Conservation (phyloP, 1,140 invertebrate genomes). For the Propsilocerus akamusi region DNA sequence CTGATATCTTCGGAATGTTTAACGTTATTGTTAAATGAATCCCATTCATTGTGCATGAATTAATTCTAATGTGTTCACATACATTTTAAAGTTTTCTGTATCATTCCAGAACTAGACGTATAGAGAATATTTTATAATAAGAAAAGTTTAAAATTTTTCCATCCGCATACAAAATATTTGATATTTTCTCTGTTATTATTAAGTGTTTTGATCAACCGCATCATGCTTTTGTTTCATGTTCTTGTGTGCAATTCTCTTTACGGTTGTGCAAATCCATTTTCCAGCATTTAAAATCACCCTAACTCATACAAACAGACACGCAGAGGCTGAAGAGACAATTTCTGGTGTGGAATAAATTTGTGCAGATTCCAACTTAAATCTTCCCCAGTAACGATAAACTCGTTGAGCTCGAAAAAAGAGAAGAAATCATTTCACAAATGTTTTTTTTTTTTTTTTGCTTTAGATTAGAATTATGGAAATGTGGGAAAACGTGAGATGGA, state of each 20-base stretch:
- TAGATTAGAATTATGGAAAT: not conserved
- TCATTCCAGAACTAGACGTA: no score
- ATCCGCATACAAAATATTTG: not conserved
- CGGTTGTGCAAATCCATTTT: not conserved
- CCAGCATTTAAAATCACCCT: not conserved
- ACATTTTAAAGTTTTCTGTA: no score
- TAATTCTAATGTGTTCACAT: no score
- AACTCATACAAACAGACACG: not conserved
- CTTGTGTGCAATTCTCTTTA: not conserved
- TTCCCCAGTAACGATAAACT: not conserved
- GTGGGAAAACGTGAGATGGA: not conserved
- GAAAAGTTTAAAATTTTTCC: constrained; percentile 1
- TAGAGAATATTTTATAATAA: constrained; percentile 4
- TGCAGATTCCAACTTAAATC: no score
- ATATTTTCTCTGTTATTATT: not conserved
- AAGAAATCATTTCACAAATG: no score
- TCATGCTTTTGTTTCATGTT: constrained; percentile 2
- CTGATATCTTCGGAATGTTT: not conserved
- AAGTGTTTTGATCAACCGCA: constrained; percentile 3
- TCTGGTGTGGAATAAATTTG: no score
- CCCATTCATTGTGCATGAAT: no score
- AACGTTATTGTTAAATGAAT: no score
- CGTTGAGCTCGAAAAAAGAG: not conserved
- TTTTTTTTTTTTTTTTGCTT: no score
- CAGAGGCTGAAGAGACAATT: not conserved